A percentile compares a stretch with the other conserved stretches of the same genome.
Conservation (phyloP, 2,113 vertebrate species). For the Isichthys henryi region DNA sequence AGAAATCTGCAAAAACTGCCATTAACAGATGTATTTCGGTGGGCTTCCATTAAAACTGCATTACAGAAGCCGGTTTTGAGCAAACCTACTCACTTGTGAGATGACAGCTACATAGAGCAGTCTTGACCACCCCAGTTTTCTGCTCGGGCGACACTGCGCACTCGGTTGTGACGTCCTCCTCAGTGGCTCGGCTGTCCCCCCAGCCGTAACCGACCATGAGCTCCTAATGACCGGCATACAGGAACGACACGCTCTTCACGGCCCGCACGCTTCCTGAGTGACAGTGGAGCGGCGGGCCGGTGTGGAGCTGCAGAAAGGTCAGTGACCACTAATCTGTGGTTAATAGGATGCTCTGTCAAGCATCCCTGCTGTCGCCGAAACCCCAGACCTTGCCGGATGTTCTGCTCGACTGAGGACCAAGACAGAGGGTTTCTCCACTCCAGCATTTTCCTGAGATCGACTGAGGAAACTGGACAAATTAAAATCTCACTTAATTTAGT, state of each 20-base stretch:
- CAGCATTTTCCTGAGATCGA: not conserved
- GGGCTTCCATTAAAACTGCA: not conserved
- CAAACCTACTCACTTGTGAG: not conserved
- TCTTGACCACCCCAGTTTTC: not conserved
- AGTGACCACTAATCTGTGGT: constrained; percentile 47
- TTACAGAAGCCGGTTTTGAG: not conserved
- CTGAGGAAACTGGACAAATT: not conserved
- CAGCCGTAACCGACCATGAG: not conserved
- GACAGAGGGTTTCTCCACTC: not conserved
- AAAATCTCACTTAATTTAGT: not conserved
- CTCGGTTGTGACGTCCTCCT: not conserved
- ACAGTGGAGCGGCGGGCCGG: constrained; percentile 27
- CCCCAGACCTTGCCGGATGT: not conserved
- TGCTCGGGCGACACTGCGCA: not conserved
- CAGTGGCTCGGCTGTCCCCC: not conserved
- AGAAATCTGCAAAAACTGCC: not conserved
- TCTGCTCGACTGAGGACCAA: not conserved
- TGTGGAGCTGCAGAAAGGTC: constrained; percentile 45
- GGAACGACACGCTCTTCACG: constrained; percentile 8
- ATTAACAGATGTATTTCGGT: not conserved
- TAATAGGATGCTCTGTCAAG: constrained; percentile 52
- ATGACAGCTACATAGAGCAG: not conserved
- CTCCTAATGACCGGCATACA: not conserved
- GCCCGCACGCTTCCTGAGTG: constrained; percentile 29
- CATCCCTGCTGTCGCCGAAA: constrained; percentile 26